These are phyloP conservation scores for Dugesia japonica DNA, from an alignment of 2,888 invertebrate genomes.

Conservation along the genomic window DNA sequence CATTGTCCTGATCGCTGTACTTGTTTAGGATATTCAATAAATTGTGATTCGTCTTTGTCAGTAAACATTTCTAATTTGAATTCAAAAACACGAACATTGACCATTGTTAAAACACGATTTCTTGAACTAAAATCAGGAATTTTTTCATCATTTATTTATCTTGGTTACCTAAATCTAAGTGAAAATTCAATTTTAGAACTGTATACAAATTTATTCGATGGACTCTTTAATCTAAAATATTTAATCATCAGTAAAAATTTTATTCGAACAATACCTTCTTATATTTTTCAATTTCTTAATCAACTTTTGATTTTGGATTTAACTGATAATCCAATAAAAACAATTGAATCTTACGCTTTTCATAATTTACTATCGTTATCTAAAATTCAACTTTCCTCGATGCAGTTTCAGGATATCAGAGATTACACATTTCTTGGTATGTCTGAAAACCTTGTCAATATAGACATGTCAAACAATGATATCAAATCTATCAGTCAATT, in stretches of 20 bases:
- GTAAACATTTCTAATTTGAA: background rate
- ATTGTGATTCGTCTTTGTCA: background rate
- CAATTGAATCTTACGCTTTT: slow-evolving; percentile 21
- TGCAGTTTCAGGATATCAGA: background rate
- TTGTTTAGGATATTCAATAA: slow-evolving; percentile 28
- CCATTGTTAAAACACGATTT: background rate
- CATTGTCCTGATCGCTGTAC: slow-evolving; percentile 28
- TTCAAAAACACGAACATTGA: slow-evolving; percentile 24
- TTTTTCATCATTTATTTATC: slow-evolving; percentile 25
- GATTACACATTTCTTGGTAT: background rate
- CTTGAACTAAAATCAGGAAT: background rate
- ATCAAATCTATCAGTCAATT: background rate
- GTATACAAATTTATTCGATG: background rate
- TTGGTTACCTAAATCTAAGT: slow-evolving; percentile 21
- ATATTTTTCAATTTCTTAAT: background rate
- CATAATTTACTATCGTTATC: background rate
- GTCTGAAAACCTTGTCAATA: background rate
- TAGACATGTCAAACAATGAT: background rate
- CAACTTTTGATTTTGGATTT: background rate
- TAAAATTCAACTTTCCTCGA: background rate
- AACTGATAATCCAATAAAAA: slow-evolving; percentile 14
- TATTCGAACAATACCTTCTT: background rate
- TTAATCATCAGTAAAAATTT: background rate
- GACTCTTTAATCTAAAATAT: slow-evolving; percentile 2
- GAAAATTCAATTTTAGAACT: background rate